These are phyloP conservation scores for Heliconius himera DNA, from an alignment of 1,140 invertebrate species.

Conservation along the genomic window DNA sequence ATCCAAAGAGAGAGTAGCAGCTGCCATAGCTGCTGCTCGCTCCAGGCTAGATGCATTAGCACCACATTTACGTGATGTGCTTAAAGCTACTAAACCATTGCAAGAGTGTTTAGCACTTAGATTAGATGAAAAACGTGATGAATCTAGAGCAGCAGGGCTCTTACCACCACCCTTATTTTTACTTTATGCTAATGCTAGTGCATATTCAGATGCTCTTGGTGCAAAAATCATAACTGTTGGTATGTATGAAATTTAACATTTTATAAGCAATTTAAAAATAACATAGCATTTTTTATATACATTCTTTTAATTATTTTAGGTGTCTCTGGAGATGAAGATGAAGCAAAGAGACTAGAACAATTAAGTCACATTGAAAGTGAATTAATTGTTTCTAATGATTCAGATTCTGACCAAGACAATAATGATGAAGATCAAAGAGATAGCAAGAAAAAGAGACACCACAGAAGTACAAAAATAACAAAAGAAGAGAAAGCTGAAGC, in stretches of 20 bases:
- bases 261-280: background rate
- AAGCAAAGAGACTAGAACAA: slow-evolving; percentile 86
- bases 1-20: slow-evolving; percentile 88
- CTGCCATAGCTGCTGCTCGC: slow-evolving; percentile 90
- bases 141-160: slow-evolving; percentile 87
- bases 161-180: slow-evolving; percentile 93
- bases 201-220: slow-evolving; percentile 91
- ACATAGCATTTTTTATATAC: background rate
- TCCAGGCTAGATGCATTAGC: slow-evolving; percentile 90
- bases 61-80: slow-evolving; percentile 86
- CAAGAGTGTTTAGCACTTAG: slow-evolving; percentile 93
- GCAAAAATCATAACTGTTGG: slow-evolving; percentile 73
- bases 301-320: slow-evolving; percentile 47
- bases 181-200: slow-evolving; percentile 91
- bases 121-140: slow-evolving; percentile 88
- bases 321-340: slow-evolving; percentile 89
- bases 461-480: slow-evolving; percentile 82
- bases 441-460: slow-evolving; percentile 84
- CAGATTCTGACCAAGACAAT: slow-evolving; percentile 71
- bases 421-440: slow-evolving; percentile 70
- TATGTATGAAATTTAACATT: slow-evolving; percentile 45
- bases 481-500: slow-evolving; percentile 84
- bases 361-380: slow-evolving; percentile 85
- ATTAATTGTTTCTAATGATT: slow-evolving; percentile 78
- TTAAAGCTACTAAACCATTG: slow-evolving; percentile 92